Evolutionary conservation across 2,888 invertebrate species (phyloP), one percentile per base, ranked within the genome.

Genomic region (Teleiodes luculella): DNA sequence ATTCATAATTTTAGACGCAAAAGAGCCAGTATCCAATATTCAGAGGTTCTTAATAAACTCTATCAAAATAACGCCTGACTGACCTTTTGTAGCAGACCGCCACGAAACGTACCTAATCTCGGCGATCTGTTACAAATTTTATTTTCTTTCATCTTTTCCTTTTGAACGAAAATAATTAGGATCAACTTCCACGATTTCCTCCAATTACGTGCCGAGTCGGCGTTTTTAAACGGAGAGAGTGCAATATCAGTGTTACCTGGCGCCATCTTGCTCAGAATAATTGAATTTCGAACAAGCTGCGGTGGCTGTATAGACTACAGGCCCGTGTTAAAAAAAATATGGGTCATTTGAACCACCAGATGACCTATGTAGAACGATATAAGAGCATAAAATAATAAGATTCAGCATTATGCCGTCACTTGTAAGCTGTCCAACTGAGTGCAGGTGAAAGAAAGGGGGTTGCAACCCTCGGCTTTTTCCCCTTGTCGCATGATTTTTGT

Each of bases 201-300:
- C 41, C 41, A 41, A 41, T 41, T 41, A 41, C 41, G 10, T 41
- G 20, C 41, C 18, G n/a, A 41, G 14, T 41, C 41, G 8, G 20
- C 41, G 16, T 41, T 41, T 41, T 41, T 41, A 20, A 41, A 41
- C 10, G 41, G 16, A 20, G 20, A 6, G 41, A 20, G 52, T 61
- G 55, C 65, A 70, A 62, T 69, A 72, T 71, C 67, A 71, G 66
- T 69, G 67, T 68, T 67, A 70, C 57, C 51, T 60, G 58, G 72
- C 74, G 72, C 80, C 74, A 74, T 72, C 74, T 78, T 76, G 74
- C 62, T 70, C 72, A 62, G 63, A 70, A 74, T 84, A 83, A 83
- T 83, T 82, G 78, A 81, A 83, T 82, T 78, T 70, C 58, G 39
- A 31, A 54, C 28, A 50, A 41, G 45, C 33, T 14, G 18, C 18